These are phyloP conservation scores for Myrmecobius fasciatus DNA, from an alignment of 2,113 vertebrate species.

Conservation along the genomic window DNA sequence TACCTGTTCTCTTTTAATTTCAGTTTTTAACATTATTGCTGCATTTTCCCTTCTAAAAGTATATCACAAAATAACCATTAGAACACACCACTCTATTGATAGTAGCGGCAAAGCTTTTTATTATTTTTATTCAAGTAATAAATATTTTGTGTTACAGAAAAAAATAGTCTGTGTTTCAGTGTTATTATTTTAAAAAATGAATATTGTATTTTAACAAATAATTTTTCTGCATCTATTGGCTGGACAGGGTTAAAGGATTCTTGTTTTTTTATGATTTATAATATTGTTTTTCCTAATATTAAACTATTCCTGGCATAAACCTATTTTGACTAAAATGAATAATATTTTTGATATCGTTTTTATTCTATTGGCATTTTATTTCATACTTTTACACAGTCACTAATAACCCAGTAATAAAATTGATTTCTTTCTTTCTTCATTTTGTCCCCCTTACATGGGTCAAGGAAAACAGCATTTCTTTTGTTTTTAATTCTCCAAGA, in stretches of 20 bases:
- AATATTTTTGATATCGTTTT: not conserved
- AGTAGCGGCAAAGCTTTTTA: not conserved
- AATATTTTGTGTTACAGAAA: not conserved
- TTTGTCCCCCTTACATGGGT: not conserved
- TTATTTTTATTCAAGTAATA: not conserved
- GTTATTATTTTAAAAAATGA: too few species aligned
- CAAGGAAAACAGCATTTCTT: not conserved
- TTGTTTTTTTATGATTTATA: not conserved
- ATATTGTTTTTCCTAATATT: not conserved
- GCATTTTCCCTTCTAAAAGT: not conserved
- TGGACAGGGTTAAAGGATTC: not conserved
- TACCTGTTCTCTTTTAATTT: not conserved
- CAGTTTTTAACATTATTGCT: not conserved
- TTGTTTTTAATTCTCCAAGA: not conserved
- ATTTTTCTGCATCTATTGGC: not conserved
- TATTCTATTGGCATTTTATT: too few species aligned
- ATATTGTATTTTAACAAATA: not conserved
- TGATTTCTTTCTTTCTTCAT: not conserved
- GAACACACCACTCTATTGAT: not conserved
- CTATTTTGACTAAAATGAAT: not conserved
- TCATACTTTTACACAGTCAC: too few species aligned
- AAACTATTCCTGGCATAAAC: not conserved
- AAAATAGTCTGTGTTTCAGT: not conserved
- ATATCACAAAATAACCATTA: not conserved
- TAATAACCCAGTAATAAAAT: not conserved